These are phyloP conservation scores for Eupithecia abbreviata DNA, from an alignment of 2,888 invertebrate species.

Conservation along the genomic window DNA sequence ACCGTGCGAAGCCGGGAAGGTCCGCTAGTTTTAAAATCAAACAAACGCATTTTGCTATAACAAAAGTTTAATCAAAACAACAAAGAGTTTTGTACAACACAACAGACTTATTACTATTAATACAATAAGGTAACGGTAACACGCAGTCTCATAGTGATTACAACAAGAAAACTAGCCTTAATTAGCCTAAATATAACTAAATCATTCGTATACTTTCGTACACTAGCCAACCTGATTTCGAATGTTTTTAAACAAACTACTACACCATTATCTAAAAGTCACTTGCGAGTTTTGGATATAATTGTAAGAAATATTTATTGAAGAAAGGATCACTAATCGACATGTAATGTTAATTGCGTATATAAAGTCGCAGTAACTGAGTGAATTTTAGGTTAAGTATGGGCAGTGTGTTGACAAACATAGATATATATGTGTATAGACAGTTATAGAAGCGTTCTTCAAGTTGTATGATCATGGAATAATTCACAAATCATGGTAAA, in stretches of 20 bases:
- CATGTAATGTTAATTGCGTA: too few species aligned
- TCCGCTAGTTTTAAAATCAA: not conserved
- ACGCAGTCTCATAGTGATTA: conserved; percentile 49
- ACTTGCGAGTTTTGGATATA: too few species aligned
- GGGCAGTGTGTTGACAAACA: too few species aligned
- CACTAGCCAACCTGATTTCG: too few species aligned
- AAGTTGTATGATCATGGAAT: not conserved
- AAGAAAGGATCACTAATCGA: too few species aligned
- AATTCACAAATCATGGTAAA: not conserved
- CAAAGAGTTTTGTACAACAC: conserved; percentile 72
- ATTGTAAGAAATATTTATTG: too few species aligned
- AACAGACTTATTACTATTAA: conserved; percentile 58
- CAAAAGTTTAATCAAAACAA: conserved; percentile 58
- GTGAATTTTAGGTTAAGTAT: too few species aligned
- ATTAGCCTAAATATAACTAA: conserved; percentile 11
- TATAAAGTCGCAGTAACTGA: too few species aligned
- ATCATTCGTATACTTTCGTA: not conserved
- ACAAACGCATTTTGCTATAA: conserved; percentile 15
- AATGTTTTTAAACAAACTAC: too few species aligned
- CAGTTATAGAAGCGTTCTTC: not conserved
- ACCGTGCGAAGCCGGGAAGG: too few species aligned
- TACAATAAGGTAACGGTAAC: conserved; percentile 46
- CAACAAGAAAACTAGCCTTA: conserved; percentile 40
- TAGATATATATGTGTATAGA: too few species aligned
- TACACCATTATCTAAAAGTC: too few species aligned